Conservation (phyloP, 2,797 vertebrate species). For the Propithecus deckenii region DNA sequence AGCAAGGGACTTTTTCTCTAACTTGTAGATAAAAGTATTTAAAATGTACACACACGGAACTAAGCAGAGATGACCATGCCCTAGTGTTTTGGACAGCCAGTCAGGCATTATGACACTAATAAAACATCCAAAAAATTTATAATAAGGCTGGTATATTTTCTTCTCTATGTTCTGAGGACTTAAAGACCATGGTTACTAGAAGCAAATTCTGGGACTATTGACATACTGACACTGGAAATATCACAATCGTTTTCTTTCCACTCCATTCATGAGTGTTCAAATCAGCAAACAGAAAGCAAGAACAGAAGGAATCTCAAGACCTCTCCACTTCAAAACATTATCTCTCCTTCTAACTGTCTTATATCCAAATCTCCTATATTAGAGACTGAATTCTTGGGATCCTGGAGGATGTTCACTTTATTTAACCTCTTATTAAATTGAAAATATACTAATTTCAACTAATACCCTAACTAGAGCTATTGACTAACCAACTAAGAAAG, state of each 20-base stretch:
- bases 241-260: neutral
- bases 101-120: neutral
- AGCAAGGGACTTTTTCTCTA: neutral
- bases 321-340: neutral
- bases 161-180: neutral
- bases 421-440: conserved; percentile 6
- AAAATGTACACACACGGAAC: neutral
- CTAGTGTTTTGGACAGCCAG: neutral
- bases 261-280: neutral
- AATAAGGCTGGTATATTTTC: conserved; percentile 3
- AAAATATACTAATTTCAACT: neutral
- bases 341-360: neutral
- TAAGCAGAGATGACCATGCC: neutral
- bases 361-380: neutral
- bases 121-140: neutral
- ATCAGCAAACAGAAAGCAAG: neutral
- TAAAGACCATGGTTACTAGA: neutral
- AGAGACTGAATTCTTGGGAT: neutral
- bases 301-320: neutral
- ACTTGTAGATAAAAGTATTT: neutral
- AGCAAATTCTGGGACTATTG: neutral
- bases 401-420: neutral
- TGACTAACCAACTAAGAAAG: neutral
- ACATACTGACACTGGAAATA: neutral
- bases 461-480: neutral